A percentile compares a stretch with the other conserved stretches of the same genome.
These are phyloP conservation scores for Dicyrtoma fusca DNA, from an alignment of 2,888 invertebrate species.

Conservation along the genomic window DNA sequence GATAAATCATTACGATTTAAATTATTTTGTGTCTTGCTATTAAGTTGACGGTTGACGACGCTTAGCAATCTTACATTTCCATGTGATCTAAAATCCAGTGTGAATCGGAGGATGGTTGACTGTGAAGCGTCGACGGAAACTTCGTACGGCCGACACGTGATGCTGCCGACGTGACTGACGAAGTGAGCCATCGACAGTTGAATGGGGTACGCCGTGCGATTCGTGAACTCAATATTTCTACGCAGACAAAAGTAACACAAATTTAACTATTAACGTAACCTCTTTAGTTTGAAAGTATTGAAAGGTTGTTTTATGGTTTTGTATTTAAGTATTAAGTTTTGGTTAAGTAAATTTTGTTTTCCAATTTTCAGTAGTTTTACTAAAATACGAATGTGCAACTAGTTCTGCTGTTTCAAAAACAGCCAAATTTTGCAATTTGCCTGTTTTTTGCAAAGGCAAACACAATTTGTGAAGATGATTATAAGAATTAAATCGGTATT, in stretches of 20 bases:
- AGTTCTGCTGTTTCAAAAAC: too few species aligned
- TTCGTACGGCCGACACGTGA: slow-evolving; percentile 24
- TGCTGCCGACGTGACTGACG: background rate
- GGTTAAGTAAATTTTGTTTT: too few species aligned
- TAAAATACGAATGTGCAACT: too few species aligned
- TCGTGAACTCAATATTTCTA: slow-evolving; percentile 15
- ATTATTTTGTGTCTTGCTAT: too few species aligned
- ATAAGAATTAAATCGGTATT: too few species aligned
- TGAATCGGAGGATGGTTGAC: background rate
- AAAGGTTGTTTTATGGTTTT: too few species aligned
- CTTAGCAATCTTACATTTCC: slow-evolving; percentile 15
- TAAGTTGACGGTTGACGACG: background rate
- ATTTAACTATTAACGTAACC: background rate
- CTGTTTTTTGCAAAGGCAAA: too few species aligned
- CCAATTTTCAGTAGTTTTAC: too few species aligned
- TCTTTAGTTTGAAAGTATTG: background rate
- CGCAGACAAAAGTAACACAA: background rate
- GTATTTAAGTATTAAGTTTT: too few species aligned
- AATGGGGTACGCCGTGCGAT: background rate
- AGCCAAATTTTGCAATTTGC: too few species aligned
- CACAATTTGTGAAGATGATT: too few species aligned
- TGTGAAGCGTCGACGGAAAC: background rate
- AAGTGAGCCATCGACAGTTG: background rate
- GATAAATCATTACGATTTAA: too few species aligned
- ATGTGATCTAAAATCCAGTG: slow-evolving; percentile 15